phyloP scores from a whole-genome alignment of 2,797 vertebrate genomes.

The Chelidonichthys spinosus region DNA sequence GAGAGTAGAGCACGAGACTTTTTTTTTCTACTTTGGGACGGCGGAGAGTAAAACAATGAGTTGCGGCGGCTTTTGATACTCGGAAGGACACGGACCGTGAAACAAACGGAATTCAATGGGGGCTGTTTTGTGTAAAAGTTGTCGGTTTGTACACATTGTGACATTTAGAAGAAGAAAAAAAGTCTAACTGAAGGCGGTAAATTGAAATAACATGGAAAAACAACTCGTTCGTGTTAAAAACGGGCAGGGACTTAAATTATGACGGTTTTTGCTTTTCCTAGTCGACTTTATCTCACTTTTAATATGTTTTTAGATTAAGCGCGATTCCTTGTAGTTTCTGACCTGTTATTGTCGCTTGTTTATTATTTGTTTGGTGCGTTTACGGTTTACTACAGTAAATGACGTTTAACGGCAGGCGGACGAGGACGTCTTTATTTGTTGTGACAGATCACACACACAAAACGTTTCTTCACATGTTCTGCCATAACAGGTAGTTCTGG shows the following conservation, averaged over 20 bases:
- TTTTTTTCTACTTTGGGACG: conserved; percentile 6
- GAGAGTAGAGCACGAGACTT: conserved; percentile 13
- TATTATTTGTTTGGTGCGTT: background rate
- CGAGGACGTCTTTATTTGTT: background rate
- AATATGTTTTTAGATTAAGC: background rate
- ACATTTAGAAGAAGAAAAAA: background rate
- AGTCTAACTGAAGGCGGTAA: background rate
- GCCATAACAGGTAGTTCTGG: background rate
- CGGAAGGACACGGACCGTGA: conserved; percentile 34
- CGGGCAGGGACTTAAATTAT: background rate
- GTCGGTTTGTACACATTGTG: conserved; percentile 20
- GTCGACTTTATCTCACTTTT: background rate
- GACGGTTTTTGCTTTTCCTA: background rate
- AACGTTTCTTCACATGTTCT: background rate
- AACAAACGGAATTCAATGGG: conserved; percentile 10
- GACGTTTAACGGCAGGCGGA: background rate
- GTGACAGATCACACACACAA: background rate
- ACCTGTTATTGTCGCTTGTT: background rate
- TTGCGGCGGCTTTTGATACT: background rate
- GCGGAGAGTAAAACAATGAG: background rate
- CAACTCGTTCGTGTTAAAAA: background rate
- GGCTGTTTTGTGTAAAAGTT: conserved; percentile 10
- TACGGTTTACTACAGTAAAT: background rate
- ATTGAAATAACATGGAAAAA: background rate
- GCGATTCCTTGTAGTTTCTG: background rate